Conservation (phyloP, 2,797 vertebrate species). For the Sebastes taczanowskii region DNA sequence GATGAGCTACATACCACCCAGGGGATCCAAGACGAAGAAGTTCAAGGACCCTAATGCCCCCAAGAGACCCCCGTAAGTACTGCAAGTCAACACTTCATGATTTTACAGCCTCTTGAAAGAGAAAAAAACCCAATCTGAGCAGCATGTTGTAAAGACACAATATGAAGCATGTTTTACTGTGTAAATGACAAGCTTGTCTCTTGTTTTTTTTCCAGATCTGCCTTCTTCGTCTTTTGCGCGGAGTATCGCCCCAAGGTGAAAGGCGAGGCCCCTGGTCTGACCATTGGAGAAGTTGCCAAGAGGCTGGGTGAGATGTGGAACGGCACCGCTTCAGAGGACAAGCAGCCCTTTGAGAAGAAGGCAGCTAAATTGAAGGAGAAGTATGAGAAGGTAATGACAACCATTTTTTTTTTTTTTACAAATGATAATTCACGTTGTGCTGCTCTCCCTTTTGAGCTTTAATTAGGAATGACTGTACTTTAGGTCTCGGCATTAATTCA, state of each 20-base stretch:
- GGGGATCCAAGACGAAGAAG: slow-evolving; percentile 95
- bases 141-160: not conserved
- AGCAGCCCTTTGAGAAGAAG: slow-evolving; percentile 96
- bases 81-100: not conserved
- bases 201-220: slow-evolving; percentile 83
- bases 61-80: slow-evolving; percentile 98
- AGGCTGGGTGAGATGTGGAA: slow-evolving; percentile 99
- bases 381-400: slow-evolving; percentile 91
- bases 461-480: not conserved
- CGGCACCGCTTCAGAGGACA: slow-evolving; percentile 89
- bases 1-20: slow-evolving; percentile 93
- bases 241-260: slow-evolving; percentile 98
- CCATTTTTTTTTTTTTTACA: not conserved
- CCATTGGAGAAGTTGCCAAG: slow-evolving; percentile 96
- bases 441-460: not conserved
- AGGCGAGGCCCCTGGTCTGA: slow-evolving; percentile 89
- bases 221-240: slow-evolving; percentile 98
- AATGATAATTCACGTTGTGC: not conserved
- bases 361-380: slow-evolving; percentile 98
- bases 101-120: not conserved
- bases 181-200: not conserved
- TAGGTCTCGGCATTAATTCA: not conserved
- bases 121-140: not conserved
- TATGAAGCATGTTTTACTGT: not conserved
- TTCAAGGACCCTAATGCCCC: slow-evolving; percentile 99